A percentile compares a stretch with the other conserved stretches of the same genome.
phyloP scores from a whole-genome alignment of 2,113 vertebrate genomes.

The Myxocyprinus asiaticus region DNA sequence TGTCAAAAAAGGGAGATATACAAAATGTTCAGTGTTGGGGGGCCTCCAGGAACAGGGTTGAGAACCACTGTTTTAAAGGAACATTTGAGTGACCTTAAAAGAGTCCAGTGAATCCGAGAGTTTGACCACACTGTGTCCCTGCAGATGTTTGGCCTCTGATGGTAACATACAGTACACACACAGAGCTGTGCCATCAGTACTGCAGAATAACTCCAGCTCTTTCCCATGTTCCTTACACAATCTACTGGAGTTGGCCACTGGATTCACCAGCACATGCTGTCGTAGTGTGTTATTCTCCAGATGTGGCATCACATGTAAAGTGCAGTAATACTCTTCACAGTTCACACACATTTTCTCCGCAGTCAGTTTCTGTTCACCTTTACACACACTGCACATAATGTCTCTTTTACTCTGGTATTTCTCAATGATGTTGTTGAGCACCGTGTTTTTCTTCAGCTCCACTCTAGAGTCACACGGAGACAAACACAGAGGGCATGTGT shows the following conservation, averaged over 20 bases:
- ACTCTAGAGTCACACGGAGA: constrained; percentile 24
- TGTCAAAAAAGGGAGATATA: no score
- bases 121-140: constrained; percentile 43
- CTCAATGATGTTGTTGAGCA: constrained; percentile 47
- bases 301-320: constrained; percentile 50
- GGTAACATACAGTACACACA: constrained; percentile 54
- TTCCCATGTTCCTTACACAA: constrained; percentile 49
- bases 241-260: background rate
- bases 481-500: constrained; percentile 43
- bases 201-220: constrained; percentile 45
- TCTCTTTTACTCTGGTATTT: background rate
- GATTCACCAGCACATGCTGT: constrained; percentile 46
- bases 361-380: constrained; percentile 33
- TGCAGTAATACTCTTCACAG: constrained; percentile 47
- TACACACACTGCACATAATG: constrained; percentile 39
- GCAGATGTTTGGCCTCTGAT: constrained; percentile 21
- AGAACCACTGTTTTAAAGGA: no score
- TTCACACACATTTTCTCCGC: constrained; percentile 49
- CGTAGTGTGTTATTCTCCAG: constrained; percentile 26
- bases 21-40: no score
- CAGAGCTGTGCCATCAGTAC: constrained; percentile 35
- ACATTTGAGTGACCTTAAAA: constrained; percentile 22
- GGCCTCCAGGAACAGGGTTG: no score
- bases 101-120: constrained; percentile 22
- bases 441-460: constrained; percentile 41